A percentile compares a stretch with the other conserved stretches of the same genome.
Conservation (phyloP, 92 coral and sea anemone genomes). For the Epizoanthus scotinus region DNA sequence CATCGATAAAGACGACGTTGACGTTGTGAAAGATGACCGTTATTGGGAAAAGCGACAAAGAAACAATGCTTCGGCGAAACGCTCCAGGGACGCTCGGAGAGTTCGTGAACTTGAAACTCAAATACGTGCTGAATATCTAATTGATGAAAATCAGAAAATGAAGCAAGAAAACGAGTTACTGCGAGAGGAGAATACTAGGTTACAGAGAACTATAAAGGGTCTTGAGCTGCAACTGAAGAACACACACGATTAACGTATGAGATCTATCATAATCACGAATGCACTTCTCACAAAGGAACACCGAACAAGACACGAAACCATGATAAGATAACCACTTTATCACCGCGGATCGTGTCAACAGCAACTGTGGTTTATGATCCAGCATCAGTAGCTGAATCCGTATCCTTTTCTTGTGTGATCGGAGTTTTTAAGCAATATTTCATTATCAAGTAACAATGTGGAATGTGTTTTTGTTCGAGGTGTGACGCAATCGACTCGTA, state of each 20-base stretch:
- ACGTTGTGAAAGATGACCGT: constrained; percentile 64
- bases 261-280: not conserved
- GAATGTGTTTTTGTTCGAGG: constrained; percentile 18
- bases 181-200: constrained; percentile 70
- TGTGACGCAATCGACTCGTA: constrained; percentile 41
- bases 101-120: constrained; percentile 93
- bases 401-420: constrained; percentile 23
- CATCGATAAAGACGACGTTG: constrained; percentile 4
- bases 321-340: not conserved
- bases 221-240: constrained; percentile 32
- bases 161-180: constrained; percentile 75
- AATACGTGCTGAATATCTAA: constrained; percentile 81
- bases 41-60: constrained; percentile 89
- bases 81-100: constrained; percentile 86
- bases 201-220: constrained; percentile 64
- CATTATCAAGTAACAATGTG: not conserved
- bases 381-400: not conserved
- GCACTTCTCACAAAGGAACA: not conserved
- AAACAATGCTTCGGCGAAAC: constrained; percentile 89
- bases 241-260: not conserved
- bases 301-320: not conserved
- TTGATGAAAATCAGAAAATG: constrained; percentile 74
- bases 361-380: not conserved
- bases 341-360: not conserved
- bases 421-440: not conserved